Base-by-base conservation (phyloP, 64 coral and sea anemone species). In the Dendrophyllia cribrosa region DNA sequence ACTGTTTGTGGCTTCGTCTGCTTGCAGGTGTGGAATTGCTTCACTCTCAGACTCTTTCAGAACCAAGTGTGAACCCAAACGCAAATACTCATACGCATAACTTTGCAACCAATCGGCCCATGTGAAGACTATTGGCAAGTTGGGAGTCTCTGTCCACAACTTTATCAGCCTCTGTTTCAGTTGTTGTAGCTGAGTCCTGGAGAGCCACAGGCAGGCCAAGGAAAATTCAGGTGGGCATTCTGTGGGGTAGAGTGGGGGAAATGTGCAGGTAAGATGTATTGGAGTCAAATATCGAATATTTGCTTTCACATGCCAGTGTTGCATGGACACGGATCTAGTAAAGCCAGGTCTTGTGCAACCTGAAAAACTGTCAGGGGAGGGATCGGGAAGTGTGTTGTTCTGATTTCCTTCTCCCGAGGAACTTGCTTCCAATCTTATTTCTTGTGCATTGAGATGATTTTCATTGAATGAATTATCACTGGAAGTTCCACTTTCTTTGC, bases 31-130 rank as follows among this genome's bases (percentile, higher is more conserved):
- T 13, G 44, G 19, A 22, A 17, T 7, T 48, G 2, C 7, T 50
- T 45, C 34, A 5, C 17, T 13, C 15, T 51, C 62, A 58, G 25
- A 52, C 44, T 94, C 88, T 73, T 70, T 94, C 4, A 97, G 86
- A 50, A 87, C 74, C 55, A 97, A 78, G 62, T 88, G 83, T 16
- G 75, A 76, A 10, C 53, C 66, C n/a, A 97, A 59, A 61, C 47
- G 49, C 8, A 97, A 77, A 77, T 78, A 24, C 17, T 97, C 76
- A 50, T 84, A 81, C 5, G 82, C 51, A 15, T 89, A 78, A 67
- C 88, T 91, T 49, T 94, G 91, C 43, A 97, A 68, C 95, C 95
- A 97, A 13, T 97, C 95, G 19, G 89, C 92, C 95, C 95, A 97
- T 0, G 88, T 76, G 26, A 94, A 97, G n/a, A 94, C 76, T 52